A percentile compares a stretch with the other conserved stretches of the same genome.
Conservation (phyloP, 2,888 invertebrate genomes). For the Hemithea aestivaria region DNA sequence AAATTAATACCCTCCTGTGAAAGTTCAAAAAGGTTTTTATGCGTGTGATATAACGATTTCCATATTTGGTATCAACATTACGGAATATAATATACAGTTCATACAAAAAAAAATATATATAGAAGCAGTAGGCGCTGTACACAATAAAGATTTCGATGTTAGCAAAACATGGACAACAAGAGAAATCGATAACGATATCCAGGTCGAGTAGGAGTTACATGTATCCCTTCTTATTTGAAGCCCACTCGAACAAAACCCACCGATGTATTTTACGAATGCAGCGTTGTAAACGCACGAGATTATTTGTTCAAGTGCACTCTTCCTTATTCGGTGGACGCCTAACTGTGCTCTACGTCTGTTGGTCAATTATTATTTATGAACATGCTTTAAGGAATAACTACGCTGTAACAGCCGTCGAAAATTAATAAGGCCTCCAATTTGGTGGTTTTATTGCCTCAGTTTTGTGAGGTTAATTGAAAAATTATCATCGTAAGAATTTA, state of each 20-base stretch:
- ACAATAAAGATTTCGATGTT: slow-evolving; percentile 9
- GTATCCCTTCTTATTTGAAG: slow-evolving; percentile 38
- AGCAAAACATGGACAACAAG: slow-evolving; percentile 20
- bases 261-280: slow-evolving; percentile 41
- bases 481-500: slow-evolving; percentile 14
- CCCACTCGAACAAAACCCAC: slow-evolving; percentile 45
- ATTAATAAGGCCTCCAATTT: slow-evolving; percentile 27
- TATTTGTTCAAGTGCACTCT: slow-evolving; percentile 67
- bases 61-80: too few relatives aligned
- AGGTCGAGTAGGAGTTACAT: slow-evolving; percentile 44
- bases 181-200: slow-evolving; percentile 32
- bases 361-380: slow-evolving; percentile 30
- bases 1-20: background rate
- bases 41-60: background rate
- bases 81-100: background rate
- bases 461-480: slow-evolving; percentile 15
- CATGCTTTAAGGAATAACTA: slow-evolving; percentile 23
- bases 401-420: slow-evolving; percentile 29
- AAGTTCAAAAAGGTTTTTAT: slow-evolving; percentile 10
- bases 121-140: slow-evolving; percentile 5
- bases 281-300: slow-evolving; percentile 44
- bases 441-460: slow-evolving; percentile 29
- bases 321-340: slow-evolving; percentile 46
- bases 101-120: slow-evolving; percentile 1
- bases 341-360: slow-evolving; percentile 36